Evolutionary conservation across 2,113 vertebrate genomes (phyloP), one percentile per base, ranked within the genome.

Genomic region (Himantopus leucocephalus): DNA sequence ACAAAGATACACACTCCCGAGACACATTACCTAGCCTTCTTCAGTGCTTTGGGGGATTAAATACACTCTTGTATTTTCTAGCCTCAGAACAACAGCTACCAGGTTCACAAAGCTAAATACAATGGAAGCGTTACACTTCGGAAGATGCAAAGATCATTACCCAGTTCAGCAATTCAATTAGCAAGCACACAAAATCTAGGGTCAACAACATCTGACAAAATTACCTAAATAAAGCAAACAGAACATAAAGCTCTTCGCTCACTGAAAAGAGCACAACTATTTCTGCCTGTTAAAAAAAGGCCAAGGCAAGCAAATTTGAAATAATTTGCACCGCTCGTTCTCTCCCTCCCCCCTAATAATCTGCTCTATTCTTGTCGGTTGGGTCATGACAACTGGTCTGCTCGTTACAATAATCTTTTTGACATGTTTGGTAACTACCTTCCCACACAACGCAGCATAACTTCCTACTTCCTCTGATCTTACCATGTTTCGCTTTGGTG

Each of bases 351-450:
- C 60, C 1, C 78, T 23, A 55, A 80, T 20, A 92, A 91, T 34
- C 52, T 81, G 94, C 88, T 74, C 75, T n/a, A 0, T 34, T 96
- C 95, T 58, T 75, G 90, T 2, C 63, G 59, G 71, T 9, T 77
- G 90, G 91, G 81, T 95, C 92, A 85, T 77, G 97, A 95, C 95
- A 88, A 97, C 81, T 59, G 94, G 60, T 88, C 93, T 34, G 83
- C 92, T 96, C 26, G 35, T 92, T 59, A 95, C 97, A 82, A 95
- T 96, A 98, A 98, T 98, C 97, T 98, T 96, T 97, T 95, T 98
- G 98, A 98, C 98, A 98, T 96, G 97, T 99, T 98, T 98, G 98
- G 98, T 97, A 98, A 98, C 97, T 97, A 48, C 96, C 97, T 97
- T 85, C 96, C 96, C 85, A 92, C 96, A 91, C 94, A 96, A 84